Conservation (phyloP, 2,797 vertebrate genomes). For the Synaphobranchus kaupii region DNA sequence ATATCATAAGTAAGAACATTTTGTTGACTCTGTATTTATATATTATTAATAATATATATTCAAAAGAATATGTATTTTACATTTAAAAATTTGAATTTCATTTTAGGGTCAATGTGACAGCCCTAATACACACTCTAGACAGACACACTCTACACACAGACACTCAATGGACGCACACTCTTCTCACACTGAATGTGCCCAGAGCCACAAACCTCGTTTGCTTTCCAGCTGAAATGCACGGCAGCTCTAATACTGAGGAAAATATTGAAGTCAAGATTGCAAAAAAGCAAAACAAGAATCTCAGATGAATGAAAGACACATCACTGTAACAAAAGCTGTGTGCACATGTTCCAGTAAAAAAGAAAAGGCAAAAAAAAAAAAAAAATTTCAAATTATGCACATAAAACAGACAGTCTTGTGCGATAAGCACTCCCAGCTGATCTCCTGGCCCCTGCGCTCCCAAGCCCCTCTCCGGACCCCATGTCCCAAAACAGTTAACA, state of each 20-base stretch:
- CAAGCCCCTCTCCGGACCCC: no score
- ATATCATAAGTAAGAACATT: no score
- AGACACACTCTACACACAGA: not conserved
- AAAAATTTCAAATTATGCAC: not conserved
- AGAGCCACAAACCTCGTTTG: not conserved
- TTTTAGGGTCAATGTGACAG: no score
- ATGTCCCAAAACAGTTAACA: not conserved
- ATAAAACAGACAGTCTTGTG: not conserved
- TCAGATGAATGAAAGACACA: not conserved
- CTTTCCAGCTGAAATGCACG: conserved; percentile 36
- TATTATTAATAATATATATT: no score
- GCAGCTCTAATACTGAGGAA: not conserved
- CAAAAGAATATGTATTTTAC: no score
- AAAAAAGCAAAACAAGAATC: not conserved
- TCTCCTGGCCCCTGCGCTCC: no score
- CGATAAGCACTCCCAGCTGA: no score
- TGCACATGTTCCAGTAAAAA: not conserved
- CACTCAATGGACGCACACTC: no score
- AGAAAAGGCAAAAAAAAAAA: not conserved
- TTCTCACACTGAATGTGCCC: not conserved
- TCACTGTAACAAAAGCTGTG: not conserved
- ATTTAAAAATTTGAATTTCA: no score
- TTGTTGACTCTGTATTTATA: no score
- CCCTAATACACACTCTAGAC: no score
- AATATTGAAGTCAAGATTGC: conserved; percentile 19